Evolutionary conservation across 2,113 vertebrate genomes (phyloP).

Genomic region (Eidolon helvum): DNA sequence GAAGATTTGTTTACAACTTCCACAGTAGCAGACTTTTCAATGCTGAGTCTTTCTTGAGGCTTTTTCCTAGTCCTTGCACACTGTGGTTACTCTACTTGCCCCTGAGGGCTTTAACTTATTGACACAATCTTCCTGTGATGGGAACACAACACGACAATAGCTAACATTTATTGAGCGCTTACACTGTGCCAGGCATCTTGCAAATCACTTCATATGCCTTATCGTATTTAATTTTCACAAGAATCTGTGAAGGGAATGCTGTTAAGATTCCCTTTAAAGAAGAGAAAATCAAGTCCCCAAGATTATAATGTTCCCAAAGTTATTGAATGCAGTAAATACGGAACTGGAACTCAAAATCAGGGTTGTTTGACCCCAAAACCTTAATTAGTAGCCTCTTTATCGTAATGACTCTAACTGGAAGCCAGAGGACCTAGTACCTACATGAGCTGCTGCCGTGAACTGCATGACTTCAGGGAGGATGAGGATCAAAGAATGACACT

Average conservation of each 20-base stretch:
- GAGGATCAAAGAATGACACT: background rate
- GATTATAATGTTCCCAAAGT: background rate
- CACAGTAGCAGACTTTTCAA: conserved; percentile 36
- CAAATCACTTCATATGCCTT: background rate
- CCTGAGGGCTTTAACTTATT: conserved; percentile 39
- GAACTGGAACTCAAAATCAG: background rate
- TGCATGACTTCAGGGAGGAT: background rate
- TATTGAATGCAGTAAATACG: background rate
- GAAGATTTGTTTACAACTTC: conserved; percentile 76
- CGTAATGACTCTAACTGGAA: background rate
- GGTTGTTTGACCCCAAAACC: background rate
- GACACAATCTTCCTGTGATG: conserved; percentile 30
- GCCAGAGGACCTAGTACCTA: background rate
- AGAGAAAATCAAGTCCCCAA: background rate
- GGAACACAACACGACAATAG: background rate
- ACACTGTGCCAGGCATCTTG: background rate
- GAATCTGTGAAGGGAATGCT: background rate
- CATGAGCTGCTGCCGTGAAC: background rate
- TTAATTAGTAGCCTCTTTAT: background rate
- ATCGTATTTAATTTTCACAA: conserved; percentile 32
- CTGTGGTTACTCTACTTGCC: conserved; percentile 38
- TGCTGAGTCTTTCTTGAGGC: conserved; percentile 31
- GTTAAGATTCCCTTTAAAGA: background rate
- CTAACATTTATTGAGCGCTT: conserved; percentile 38
- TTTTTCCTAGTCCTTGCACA: conserved; percentile 22